Base-by-base conservation (phyloP, 2,888 invertebrate genomes). In the Limnephilus rhombicus region DNA sequence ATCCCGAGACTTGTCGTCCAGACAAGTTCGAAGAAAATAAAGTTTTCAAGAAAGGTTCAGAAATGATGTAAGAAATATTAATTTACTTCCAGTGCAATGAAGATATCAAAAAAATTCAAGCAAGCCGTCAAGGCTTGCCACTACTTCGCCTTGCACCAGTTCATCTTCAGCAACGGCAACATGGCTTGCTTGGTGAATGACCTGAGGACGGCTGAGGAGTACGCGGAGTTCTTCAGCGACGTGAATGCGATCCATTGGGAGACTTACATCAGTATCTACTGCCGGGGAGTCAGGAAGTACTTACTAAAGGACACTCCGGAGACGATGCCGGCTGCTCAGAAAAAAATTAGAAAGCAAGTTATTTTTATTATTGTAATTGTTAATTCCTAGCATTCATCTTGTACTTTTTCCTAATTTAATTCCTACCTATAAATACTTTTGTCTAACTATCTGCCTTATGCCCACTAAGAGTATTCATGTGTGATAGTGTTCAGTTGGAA, bases 131-230 rank as follows among this genome's bases (percentile, higher is more conserved):
- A 97, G 31, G 97, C 97, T 0, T 98, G 99, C 0, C 97, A 98
- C 94, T 99, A 98, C 95, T 99, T 99, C 94, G 98, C 98, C 0
- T 96, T 97, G 37, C 97, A 98, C 94, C 98, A 99, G 94, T 99
- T 98, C 98, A 96, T 97, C 90, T 98, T 98, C 94, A 96, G 97
- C 15, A 96, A 97, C 2, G 95, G 96, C 0, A 98, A 98, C 94
- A 96, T 98, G 92, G 95, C 95, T 3, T 96, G 97, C 24, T 95
- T 98, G 11, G 95, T 96, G 81, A 95, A 96, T 13, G 97, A 97
- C 83, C 96, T 97, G 0, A 95, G 95, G 45, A 94, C 94, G 0
- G 95, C 96, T 0, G 95, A 95, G 31, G 98, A 97, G 94, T 95
- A 96, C 0, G 95, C 96, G 89, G 95, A 96, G 49, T 98, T 98